phyloP scores from a whole-genome alignment of 2,113 vertebrate species.

The Ophthalmolycus amberensis region DNA sequence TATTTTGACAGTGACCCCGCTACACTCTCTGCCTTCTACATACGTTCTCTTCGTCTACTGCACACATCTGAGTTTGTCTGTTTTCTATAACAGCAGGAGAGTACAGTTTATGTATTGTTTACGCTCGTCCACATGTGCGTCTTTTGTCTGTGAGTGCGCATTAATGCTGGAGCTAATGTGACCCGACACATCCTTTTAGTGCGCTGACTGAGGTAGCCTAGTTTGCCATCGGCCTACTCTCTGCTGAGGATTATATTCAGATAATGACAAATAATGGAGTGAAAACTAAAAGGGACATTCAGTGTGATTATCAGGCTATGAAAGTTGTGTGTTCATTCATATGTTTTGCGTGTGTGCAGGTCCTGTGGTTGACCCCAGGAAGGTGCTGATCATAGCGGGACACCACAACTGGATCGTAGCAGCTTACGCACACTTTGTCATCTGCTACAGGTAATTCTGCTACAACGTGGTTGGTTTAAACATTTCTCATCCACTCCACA shows the following conservation, averaged over 20 bases:
- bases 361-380: conserved; percentile 92
- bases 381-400: conserved; percentile 95
- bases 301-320: background rate
- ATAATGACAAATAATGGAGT: conserved; percentile 1
- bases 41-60: background rate
- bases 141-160: conserved; percentile 35
- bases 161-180: conserved; percentile 57
- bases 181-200: conserved; percentile 56
- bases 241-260: conserved; percentile 13
- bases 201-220: conserved; percentile 25
- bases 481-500: background rate
- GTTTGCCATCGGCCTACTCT: conserved; percentile 37
- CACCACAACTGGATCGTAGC: conserved; percentile 99
- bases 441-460: conserved; percentile 93
- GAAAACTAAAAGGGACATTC: background rate
- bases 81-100: background rate
- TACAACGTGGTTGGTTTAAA: background rate
- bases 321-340: conserved; percentile 1
- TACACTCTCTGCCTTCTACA: background rate
- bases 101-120: background rate
- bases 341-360: conserved; percentile 76
- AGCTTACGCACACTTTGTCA: conserved; percentile 97
- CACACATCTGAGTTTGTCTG: background rate
- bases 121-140: conserved; percentile 4
- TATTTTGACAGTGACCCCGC: background rate